Base-by-base conservation (phyloP, 1,140 invertebrate genomes). In the Chelonus insularis region DNA sequence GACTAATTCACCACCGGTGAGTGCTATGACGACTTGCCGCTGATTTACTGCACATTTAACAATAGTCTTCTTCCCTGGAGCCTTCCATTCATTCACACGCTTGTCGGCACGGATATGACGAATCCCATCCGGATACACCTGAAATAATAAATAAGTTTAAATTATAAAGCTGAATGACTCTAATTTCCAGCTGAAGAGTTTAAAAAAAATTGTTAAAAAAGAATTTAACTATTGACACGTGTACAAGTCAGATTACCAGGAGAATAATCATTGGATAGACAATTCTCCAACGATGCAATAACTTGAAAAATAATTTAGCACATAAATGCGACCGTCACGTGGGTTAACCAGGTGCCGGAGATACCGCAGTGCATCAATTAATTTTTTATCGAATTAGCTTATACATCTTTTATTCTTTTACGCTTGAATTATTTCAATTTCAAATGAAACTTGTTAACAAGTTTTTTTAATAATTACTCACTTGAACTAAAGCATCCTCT, bases 11-110 rank as follows among this genome's bases (percentile, higher is more conserved):
- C 97, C 96, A 0, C 97, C 97, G 32, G 94, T 94, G 4, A 99
- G 81, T 0, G 97, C 97, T 66, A 99, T 99, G 0, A 99, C 97
- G 18, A 98, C 95, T 84, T 99, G 98, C 60, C 97, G 84, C 74
- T 98, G 94, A 83, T 99, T 99, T 0, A 99, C 94, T 1, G 97
- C 97, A 84, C 97, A 99, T 79, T 96, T 96, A 0, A 96, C 91
- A 63, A 99, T 99, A 0, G 91, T 93, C 71, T 97, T 97, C 77
- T 98, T 98, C 4, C 94, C 95, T 0, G 97, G 96, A 0, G 95
- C 94, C 75, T 98, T 96, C 98, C 98, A 99, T 81, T 99, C 97
- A 70, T 99, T 99, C 0, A 99, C 95, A 77, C 97, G 87, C 76
- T 97, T 97, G 74, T 99, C 96, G 0, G 96, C 91, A 57, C 96